Conservation (phyloP, 2,113 vertebrate genomes). For the Ophthalmolycus amberensis region DNA sequence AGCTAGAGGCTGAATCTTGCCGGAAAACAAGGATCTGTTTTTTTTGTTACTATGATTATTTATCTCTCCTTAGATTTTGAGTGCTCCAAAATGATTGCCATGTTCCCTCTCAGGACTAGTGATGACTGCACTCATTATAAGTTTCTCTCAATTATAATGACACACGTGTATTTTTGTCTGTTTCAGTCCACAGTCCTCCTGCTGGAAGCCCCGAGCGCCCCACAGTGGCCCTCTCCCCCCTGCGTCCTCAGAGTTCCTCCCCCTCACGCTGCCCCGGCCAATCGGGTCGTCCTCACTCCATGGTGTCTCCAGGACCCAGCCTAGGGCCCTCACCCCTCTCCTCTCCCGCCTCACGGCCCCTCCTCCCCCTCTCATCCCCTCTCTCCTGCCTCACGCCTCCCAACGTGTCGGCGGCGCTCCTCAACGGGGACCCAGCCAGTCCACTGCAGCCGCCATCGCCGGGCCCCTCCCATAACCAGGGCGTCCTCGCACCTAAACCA, state of each 20-base stretch:
- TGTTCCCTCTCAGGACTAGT: not conserved
- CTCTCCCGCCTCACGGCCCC: constrained; percentile 80
- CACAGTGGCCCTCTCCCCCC: constrained; percentile 86
- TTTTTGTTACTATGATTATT: not conserved
- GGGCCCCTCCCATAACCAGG: constrained; percentile 82
- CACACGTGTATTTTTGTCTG: constrained; percentile 38
- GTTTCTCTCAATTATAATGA: constrained; percentile 8
- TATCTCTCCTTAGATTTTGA: not conserved
- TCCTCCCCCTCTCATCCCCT: constrained; percentile 86
- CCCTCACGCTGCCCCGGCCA: constrained; percentile 88
- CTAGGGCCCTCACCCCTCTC: constrained; percentile 79
- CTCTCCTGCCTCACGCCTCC: constrained; percentile 93
- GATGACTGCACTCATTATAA: constrained; percentile 1
- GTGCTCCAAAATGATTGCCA: constrained; percentile 1
- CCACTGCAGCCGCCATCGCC: constrained; percentile 75
- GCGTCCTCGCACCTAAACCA: constrained; percentile 79
- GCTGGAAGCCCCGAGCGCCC: constrained; percentile 88
- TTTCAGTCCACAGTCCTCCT: constrained; percentile 85
- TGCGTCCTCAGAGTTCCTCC: constrained; percentile 91
- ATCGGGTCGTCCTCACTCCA: constrained; percentile 85
- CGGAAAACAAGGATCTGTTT: not conserved
- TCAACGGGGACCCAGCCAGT: constrained; percentile 84
- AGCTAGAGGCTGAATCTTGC: not conserved
- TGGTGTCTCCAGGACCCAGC: constrained; percentile 87
- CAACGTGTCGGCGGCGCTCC: constrained; percentile 88